These are phyloP conservation scores for Podarcis siculus DNA, from an alignment of 2,797 vertebrate species.

Conservation along the genomic window DNA sequence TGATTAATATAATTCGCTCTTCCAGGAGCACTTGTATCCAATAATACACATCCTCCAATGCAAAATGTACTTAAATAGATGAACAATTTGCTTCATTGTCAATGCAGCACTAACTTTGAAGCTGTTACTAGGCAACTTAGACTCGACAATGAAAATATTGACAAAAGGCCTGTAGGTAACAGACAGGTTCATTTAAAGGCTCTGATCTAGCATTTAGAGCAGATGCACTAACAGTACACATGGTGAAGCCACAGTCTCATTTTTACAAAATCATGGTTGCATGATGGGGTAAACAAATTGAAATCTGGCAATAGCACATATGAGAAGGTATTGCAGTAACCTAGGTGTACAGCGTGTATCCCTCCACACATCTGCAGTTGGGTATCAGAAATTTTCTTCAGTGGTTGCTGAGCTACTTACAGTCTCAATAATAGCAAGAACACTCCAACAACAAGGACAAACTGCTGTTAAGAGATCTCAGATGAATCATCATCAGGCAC, in stretches of 20 bases:
- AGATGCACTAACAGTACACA: neutral
- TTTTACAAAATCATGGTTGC: no score
- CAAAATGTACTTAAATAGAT: neutral
- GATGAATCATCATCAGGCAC: neutral
- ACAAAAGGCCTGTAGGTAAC: neutral
- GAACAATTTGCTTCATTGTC: neutral
- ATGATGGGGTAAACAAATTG: no score
- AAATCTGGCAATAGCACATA: no score
- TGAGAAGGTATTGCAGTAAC: no score
- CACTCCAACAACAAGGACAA: slow-evolving; percentile 28
- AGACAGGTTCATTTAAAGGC: neutral
- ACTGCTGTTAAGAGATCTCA: slow-evolving; percentile 41
- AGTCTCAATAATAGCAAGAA: slow-evolving; percentile 34
- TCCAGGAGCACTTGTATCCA: neutral
- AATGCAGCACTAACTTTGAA: slow-evolving; percentile 1
- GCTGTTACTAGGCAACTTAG: slow-evolving; percentile 24
- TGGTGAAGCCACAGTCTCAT: neutral
- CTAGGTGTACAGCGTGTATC: no score
- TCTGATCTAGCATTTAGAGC: neutral
- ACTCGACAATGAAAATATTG: neutral
- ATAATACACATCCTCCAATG: neutral
- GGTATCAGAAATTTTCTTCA: slow-evolving; percentile 22
- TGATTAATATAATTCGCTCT: neutral
- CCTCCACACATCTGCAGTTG: neutral
- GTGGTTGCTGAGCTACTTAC: slow-evolving; percentile 21